Evolutionary conservation across 2,888 invertebrate genomes (phyloP).

Genomic region (Dryobota labecula): DNA sequence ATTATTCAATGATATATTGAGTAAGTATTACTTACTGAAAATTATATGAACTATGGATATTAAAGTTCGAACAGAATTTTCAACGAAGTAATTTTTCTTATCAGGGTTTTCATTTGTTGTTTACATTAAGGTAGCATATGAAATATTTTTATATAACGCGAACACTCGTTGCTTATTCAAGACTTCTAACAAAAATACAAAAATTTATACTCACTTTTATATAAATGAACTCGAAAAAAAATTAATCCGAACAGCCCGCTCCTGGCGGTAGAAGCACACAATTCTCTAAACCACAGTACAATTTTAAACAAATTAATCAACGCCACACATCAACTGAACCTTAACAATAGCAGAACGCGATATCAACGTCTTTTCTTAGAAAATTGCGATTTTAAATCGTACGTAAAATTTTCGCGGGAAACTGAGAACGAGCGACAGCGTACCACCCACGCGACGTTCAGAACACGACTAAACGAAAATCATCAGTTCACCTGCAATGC

Average conservation of each 20-base stretch:
- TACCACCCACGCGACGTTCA: conserved; percentile 78
- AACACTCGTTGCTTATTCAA: not conserved
- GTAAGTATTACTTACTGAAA: not conserved
- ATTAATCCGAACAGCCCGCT: conserved; percentile 68
- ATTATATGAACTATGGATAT: not conserved
- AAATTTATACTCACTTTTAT: conserved; percentile 67
- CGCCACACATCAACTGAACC: conserved; percentile 77
- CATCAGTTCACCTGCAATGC: conserved; percentile 88
- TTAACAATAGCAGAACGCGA: conserved; percentile 68
- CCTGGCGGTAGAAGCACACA: conserved; percentile 72
- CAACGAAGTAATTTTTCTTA: not conserved
- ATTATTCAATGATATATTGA: not conserved
- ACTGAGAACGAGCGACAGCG: conserved; percentile 70
- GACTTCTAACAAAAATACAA: conserved; percentile 11
- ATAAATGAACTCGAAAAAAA: conserved; percentile 60
- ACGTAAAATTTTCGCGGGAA: conserved; percentile 88
- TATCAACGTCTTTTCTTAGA: conserved; percentile 59
- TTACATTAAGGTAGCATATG: not conserved
- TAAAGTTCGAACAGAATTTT: not conserved
- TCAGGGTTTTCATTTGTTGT: conserved; percentile 11
- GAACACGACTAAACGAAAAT: conserved; percentile 79
- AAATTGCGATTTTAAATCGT: conserved; percentile 62
- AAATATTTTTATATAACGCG: not conserved
- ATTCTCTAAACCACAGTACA: conserved; percentile 72
- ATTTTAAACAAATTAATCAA: conserved; percentile 74